These are phyloP conservation scores for Hydrocynus forskahlii DNA, from an alignment of 2,797 vertebrate species.

Conservation along the genomic window DNA sequence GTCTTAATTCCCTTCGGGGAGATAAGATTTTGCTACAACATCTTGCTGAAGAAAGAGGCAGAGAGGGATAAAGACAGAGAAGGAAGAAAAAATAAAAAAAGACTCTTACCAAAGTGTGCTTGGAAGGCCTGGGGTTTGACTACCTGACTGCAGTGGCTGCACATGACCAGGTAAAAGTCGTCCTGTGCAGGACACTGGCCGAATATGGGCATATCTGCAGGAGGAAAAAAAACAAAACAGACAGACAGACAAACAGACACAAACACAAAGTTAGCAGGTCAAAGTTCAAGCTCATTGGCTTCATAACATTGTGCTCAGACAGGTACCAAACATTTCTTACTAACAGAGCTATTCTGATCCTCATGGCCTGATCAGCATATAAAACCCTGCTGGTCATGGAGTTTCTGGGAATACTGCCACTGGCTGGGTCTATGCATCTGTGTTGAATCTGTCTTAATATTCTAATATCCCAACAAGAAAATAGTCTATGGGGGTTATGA, in stretches of 20 bases:
- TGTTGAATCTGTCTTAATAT: slow-evolving; percentile 32
- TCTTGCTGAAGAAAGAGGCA: slow-evolving; percentile 4
- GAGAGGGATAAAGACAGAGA: neutral
- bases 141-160: slow-evolving; percentile 97
- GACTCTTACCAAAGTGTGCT: slow-evolving; percentile 96
- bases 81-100: neutral
- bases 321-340: neutral
- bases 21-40: slow-evolving; percentile 34
- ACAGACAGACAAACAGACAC: slow-evolving; percentile 46
- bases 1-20: slow-evolving; percentile 37
- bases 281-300: neutral
- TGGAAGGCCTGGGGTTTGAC: slow-evolving; percentile 99
- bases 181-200: slow-evolving; percentile 98
- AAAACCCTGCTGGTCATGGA: neutral
- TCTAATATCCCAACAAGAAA: neutral
- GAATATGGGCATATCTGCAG: slow-evolving; percentile 98
- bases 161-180: slow-evolving; percentile 99
- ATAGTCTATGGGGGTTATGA: neutral
- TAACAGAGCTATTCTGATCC: neutral
- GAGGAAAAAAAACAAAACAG: slow-evolving; percentile 51
- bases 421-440: neutral
- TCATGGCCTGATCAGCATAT: neutral
- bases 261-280: slow-evolving; percentile 17
- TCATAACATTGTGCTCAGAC: neutral
- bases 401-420: slow-evolving; percentile 10